phyloP scores from a whole-genome alignment of 1,140 invertebrate species.

The Solen grandis region DNA sequence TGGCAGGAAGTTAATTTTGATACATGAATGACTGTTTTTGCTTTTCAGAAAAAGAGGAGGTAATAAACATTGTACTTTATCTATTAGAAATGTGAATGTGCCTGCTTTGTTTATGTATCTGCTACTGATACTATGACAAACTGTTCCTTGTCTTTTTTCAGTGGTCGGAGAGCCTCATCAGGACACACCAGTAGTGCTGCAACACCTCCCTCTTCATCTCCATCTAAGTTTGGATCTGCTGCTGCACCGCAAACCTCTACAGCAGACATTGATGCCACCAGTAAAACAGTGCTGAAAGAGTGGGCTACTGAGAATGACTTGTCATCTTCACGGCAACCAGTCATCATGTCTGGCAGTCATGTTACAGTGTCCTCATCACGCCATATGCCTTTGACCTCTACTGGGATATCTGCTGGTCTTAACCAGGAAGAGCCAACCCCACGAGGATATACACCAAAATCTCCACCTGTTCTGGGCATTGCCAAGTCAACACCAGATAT shows the following conservation, averaged over 20 bases:
- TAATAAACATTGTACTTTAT: too few species aligned
- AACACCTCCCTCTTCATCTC: too few species aligned
- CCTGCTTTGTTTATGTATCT: too few species aligned
- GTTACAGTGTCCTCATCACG: constrained; percentile 12
- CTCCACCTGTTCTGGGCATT: constrained; percentile 6
- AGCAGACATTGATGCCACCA: background rate
- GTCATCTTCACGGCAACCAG: constrained; percentile 41
- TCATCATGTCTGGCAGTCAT: constrained; percentile 48
- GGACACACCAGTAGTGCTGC: too few species aligned
- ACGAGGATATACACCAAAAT: constrained; percentile 28
- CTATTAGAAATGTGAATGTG: too few species aligned
- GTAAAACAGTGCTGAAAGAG: constrained; percentile 43
- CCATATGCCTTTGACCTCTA: constrained; percentile 58
- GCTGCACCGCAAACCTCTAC: constrained; percentile 5
- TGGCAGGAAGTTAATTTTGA: too few species aligned
- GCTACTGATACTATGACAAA: too few species aligned
- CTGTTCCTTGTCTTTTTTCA: too few species aligned
- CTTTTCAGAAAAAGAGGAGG: too few species aligned
- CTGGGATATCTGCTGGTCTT: constrained; percentile 69
- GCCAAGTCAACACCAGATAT: constrained; percentile 69
- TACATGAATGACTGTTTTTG: too few species aligned
- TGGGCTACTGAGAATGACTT: constrained; percentile 59
- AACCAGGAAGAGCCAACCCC: constrained; percentile 33
- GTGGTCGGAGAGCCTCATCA: too few species aligned
- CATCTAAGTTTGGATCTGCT: too few species aligned